Evolutionary conservation across 2,797 vertebrate genomes (phyloP).

Genomic region (Anabas testudineus): DNA sequence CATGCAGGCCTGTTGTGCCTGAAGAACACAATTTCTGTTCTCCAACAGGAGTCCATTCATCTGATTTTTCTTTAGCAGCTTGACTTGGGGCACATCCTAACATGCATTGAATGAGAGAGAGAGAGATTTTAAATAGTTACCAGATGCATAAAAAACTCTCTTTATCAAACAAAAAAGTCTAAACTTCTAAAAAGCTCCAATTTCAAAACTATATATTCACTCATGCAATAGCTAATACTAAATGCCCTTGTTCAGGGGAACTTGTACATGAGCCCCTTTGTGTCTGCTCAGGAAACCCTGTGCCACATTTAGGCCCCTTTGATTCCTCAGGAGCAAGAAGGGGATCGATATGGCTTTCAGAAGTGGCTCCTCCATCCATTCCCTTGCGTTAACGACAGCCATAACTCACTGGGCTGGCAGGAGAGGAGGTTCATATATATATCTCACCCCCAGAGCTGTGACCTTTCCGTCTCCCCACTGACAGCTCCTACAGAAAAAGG

Average conservation of each 20-base stretch:
- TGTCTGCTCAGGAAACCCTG: constrained; percentile 64
- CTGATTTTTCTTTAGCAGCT: no score
- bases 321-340: constrained; percentile 68
- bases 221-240: neutral
- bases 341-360: constrained; percentile 85
- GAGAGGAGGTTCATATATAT: constrained; percentile 64
- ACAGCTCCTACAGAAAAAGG: constrained; percentile 84
- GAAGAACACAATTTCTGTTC: no score
- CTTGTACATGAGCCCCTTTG: constrained; percentile 45
- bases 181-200: neutral
- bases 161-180: neutral
- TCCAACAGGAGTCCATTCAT: no score
- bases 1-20: no score
- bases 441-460: constrained; percentile 76
- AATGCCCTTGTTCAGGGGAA: constrained; percentile 22
- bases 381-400: constrained; percentile 84
- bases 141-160: neutral
- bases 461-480: constrained; percentile 85
- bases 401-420: constrained; percentile 83
- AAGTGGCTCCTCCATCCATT: constrained; percentile 82
- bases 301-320: constrained; percentile 63
- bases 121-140: neutral
- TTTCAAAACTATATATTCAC: neutral
- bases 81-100: neutral
- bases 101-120: neutral